Percentiles rank a stretch among this genome's conserved stretches.
phyloP scores from a whole-genome alignment of 2,888 invertebrate species.

The Tenthredo mesomela region DNA sequence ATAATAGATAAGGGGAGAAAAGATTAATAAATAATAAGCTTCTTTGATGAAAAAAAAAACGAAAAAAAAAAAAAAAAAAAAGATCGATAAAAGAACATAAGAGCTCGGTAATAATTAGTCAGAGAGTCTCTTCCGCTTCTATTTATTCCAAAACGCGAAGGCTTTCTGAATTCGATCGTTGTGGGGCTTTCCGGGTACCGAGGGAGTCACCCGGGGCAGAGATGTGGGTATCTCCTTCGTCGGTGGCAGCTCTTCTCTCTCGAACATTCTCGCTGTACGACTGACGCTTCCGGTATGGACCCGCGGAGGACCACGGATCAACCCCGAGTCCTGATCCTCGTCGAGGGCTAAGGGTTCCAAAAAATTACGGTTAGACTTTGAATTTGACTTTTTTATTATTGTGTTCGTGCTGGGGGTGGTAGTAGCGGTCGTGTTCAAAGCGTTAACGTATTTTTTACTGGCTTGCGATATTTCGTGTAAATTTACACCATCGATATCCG shows the following conservation, averaged over 20 bases:
- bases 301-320: constrained; percentile 63
- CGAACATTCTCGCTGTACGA: constrained; percentile 74
- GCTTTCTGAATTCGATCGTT: constrained; percentile 76
- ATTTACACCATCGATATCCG: not conserved
- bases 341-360: constrained; percentile 58
- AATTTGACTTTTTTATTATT: not conserved
- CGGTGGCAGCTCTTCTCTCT: constrained; percentile 66
- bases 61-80: not conserved
- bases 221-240: constrained; percentile 55
- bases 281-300: constrained; percentile 74
- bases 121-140: constrained; percentile 7
- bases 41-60: not conserved
- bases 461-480: not conserved
- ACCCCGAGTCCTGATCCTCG: constrained; percentile 70
- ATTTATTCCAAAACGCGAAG: constrained; percentile 78
- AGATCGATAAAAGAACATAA: not conserved
- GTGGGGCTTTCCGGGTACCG: constrained; percentile 61
- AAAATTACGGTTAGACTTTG: constrained; percentile 39
- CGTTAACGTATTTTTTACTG: not conserved
- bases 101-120: not conserved
- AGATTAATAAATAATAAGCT: constrained; percentile 17
- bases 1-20: not conserved
- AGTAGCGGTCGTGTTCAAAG: not conserved
- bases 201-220: constrained; percentile 57
- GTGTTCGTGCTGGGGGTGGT: constrained; percentile 1